Base-by-base conservation (phyloP, 1,140 invertebrate species). In the Maconellicoccus hirsutus region DNA sequence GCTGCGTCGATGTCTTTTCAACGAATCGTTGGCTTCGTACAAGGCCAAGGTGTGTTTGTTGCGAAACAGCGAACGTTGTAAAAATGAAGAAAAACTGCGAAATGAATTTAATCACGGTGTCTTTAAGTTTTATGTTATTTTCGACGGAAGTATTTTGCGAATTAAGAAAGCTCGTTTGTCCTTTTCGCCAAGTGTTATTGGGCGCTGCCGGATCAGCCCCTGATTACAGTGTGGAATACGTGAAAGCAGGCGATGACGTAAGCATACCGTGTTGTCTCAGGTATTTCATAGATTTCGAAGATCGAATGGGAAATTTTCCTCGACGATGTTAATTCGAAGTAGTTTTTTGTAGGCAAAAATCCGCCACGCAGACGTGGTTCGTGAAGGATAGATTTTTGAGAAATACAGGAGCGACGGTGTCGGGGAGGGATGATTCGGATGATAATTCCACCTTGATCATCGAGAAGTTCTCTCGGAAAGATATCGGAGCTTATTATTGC, bases 401-500 rank as follows among this genome's bases (percentile, higher is more conserved):
- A 19, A 4, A 66, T 14, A 22, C 1, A 19, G 21, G n/a, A 25
- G 19, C 61, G 8, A 12, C 4, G 21, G 61, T 26, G 3, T 26
- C 6, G 61, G 4, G 19, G 25, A 66, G 2, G n/a, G n/a, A n/a
- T n/a, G n/a, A n/a, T 16, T 66, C 22, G 10, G 14, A 22, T 2
- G 25, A 23, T 23, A 25, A 66, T 66, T 66, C 4, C 22, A 22
- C 3, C 22, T 19, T 52, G n/a, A 52, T 16, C n/a, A 22, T 66
- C 21, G 61, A 26, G 3, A 66, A 26, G 21, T 8, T 66, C 4
- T 23, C 3, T 14, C 3, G 6, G 6, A 23, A 22, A 4, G 21
- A 25, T 25, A 66, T 3, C 25, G 61, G 61, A 66, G 61, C 21
- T 2, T 66, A 66, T 23, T 66, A 66, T 66, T 66, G 61, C 42